Percentiles rank a stretch among this genome's conserved stretches.
These are phyloP conservation scores for Flexamia atlantica DNA, from an alignment of 2,888 invertebrate species.

Conservation along the genomic window DNA sequence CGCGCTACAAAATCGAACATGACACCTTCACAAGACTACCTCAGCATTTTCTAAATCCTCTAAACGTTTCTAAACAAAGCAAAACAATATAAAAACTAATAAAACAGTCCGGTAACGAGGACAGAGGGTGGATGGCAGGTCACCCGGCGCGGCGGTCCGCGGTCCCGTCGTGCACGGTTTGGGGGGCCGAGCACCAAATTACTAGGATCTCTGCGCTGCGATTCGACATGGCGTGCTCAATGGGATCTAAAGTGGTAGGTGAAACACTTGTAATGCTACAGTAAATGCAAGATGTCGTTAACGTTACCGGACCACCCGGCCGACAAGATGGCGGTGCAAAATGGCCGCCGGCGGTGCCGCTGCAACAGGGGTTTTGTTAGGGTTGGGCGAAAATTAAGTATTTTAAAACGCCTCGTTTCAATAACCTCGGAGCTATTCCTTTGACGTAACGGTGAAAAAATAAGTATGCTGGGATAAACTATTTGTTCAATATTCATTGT, in stretches of 20 bases:
- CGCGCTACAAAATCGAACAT: no score
- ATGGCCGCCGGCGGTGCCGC: slow-evolving; percentile 39
- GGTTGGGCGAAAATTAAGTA: no score
- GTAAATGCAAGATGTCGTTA: slow-evolving; percentile 58
- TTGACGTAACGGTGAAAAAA: no score
- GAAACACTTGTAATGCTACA: slow-evolving; percentile 59
- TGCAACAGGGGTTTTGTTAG: no score
- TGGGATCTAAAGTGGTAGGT: slow-evolving; percentile 54
- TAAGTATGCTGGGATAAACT: no score
- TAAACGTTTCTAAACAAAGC: no score
- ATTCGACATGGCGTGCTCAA: slow-evolving; percentile 55
- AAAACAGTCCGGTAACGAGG: not conserved
- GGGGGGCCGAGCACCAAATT: slow-evolving; percentile 19
- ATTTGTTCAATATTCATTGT: no score
- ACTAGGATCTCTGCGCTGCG: slow-evolving; percentile 19
- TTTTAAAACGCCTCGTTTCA: no score
- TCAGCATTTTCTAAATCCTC: no score
- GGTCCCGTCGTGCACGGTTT: slow-evolving; percentile 20
- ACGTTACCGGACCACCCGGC: slow-evolving; percentile 46
- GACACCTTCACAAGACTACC: no score
- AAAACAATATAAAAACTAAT: no score
- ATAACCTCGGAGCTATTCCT: no score
- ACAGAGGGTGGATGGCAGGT: not conserved
- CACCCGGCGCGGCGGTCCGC: not conserved
- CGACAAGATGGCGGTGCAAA: slow-evolving; percentile 46